Evolutionary conservation across 2,797 vertebrate species (phyloP).

Genomic region (Argya squamiceps): DNA sequence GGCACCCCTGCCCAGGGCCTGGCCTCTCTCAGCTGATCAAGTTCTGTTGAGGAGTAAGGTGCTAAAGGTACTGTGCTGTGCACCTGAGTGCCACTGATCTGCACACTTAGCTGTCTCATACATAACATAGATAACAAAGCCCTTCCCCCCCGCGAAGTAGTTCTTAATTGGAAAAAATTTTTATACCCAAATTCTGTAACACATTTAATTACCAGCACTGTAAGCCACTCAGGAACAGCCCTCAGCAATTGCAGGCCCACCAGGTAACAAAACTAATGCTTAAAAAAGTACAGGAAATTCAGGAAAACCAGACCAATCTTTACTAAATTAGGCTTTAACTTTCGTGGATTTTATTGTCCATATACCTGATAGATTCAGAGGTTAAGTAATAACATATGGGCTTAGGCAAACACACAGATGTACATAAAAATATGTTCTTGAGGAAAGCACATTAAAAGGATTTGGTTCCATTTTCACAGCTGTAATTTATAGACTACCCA

Average conservation of each 20-base stretch:
- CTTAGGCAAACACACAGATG: slow-evolving; percentile 25
- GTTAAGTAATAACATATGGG: slow-evolving; percentile 56
- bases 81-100: neutral
- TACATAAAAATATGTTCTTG: slow-evolving; percentile 41
- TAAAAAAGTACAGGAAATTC: slow-evolving; percentile 30
- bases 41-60: neutral
- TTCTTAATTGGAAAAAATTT: neutral
- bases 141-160: neutral
- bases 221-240: neutral
- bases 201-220: neutral
- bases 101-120: neutral
- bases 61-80: accelerated
- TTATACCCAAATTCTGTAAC: neutral
- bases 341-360: slow-evolving; percentile 61
- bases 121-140: neutral
- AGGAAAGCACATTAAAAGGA: slow-evolving; percentile 38
- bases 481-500: slow-evolving; percentile 57
- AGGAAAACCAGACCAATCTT: slow-evolving; percentile 25
- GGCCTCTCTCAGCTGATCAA: accelerated
- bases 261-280: neutral
- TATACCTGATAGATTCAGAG: slow-evolving; percentile 56
- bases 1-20: neutral
- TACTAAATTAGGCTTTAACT: slow-evolving; percentile 45
- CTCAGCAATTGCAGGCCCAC: neutral
- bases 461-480: slow-evolving; percentile 61